These are phyloP conservation scores for Kradibia gibbosae DNA, from an alignment of 1,140 invertebrate genomes.

Conservation along the genomic window DNA sequence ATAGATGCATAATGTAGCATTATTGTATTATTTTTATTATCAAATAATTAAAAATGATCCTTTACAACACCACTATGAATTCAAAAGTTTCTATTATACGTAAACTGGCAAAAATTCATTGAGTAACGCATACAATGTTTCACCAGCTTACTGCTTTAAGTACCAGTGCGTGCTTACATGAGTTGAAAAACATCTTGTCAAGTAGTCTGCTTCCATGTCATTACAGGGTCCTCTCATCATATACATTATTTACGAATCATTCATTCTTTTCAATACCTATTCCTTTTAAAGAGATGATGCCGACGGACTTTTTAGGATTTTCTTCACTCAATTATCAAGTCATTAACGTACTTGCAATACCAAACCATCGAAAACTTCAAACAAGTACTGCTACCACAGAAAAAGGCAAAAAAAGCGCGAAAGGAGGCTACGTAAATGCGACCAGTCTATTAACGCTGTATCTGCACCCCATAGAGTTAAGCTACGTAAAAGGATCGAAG, in stretches of 20 bases:
- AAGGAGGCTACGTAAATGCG: conserved; percentile 13
- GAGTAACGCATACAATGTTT: not conserved
- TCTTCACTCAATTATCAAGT: not conserved
- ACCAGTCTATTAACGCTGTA: not conserved
- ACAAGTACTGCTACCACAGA: conserved; percentile 9
- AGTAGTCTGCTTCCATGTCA: conserved; percentile 9
- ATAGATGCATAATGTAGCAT: no score
- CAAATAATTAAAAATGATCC: not conserved
- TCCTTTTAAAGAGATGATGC: not conserved
- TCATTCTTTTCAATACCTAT: not conserved
- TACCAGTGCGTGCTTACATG: conserved; percentile 40
- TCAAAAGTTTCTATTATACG: not conserved
- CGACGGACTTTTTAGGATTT: conserved; percentile 24
- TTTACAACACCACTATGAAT: not conserved
- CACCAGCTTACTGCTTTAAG: conserved; percentile 28
- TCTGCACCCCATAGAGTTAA: not conserved
- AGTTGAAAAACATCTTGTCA: conserved; percentile 33
- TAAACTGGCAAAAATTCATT: not conserved
- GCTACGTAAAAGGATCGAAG: not conserved
- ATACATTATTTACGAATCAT: conserved; percentile 22
- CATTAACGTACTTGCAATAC: conserved; percentile 29
- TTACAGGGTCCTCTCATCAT: conserved; percentile 14
- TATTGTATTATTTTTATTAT: no score
- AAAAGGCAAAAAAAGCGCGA: not conserved
- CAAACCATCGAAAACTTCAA: conserved; percentile 5